Evolutionary conservation across 2,797 vertebrate species (phyloP), one percentile per base, ranked within the genome.

Genomic region (Holocentrus rufus): DNA sequence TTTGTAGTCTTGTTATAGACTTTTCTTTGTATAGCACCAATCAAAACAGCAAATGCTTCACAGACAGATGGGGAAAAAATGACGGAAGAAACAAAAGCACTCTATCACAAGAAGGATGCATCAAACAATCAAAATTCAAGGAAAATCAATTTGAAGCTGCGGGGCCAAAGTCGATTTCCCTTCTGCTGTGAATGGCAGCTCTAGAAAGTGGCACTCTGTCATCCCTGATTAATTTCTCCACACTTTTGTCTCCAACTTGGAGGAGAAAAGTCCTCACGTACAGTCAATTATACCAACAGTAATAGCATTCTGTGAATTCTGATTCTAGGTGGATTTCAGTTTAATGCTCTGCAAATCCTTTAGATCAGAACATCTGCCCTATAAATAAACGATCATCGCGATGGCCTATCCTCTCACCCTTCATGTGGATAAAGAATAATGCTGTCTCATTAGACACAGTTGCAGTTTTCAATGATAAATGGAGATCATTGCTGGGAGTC

Each of bases 341-440:
- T 56, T 80, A 82, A 87, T 53, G 50, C 76, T 57, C 47, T 36
- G 42, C n/a, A 86, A 90, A 88, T 85, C 87, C 83, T 63, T 62
- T 15, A 47, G 63, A 85, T 82, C 60, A 62, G 10, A 76, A 73
- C 52, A 67, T 80, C 67, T 59, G 67, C 59, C 30, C n/a, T 42
- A 25, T 50, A 50, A 69, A 83, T 76, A 71, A 72, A 81, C 30
- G 17, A 14, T 74, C 65, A 57, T 70, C 65, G 65, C 25, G 55
- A 81, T 69, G 52, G 22, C 30, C 72, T 44, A 36, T 54, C n/a
- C 30, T 57, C 23, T 36, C 61, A 15, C 58, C 47, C 20, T 36
- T 68, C 34, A 34, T 65, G 46, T 42, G 34, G 11, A 20, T 56
- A 3, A 56, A 7, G 50, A 73, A 76, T 67, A 39, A 69, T 25